These are phyloP conservation scores for Collichthys lucidus DNA, from an alignment of 2,113 vertebrate genomes.

Conservation along the genomic window DNA sequence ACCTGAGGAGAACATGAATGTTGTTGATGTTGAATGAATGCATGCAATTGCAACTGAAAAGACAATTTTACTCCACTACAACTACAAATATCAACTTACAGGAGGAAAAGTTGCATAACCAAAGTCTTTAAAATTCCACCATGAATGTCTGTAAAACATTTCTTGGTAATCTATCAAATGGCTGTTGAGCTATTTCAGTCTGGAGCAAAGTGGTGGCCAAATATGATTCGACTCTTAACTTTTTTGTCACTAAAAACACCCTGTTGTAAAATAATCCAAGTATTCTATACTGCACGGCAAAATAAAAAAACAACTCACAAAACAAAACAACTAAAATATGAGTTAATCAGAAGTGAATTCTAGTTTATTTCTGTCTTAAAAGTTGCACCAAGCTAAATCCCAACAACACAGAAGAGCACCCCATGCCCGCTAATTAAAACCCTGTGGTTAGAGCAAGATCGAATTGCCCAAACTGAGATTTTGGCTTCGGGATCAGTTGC, in stretches of 20 bases:
- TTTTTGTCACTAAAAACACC: neutral
- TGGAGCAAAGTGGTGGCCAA: neutral
- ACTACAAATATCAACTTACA: neutral
- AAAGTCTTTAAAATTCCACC: neutral
- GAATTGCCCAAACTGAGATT: constrained; percentile 27
- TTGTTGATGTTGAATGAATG: neutral
- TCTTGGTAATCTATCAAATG: neutral
- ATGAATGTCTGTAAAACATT: neutral
- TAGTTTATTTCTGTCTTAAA: constrained; percentile 12
- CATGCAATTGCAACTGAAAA: neutral
- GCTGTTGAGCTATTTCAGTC: neutral
- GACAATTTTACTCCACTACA: neutral
- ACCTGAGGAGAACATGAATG: neutral
- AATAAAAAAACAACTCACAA: neutral
- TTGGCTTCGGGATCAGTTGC: constrained; percentile 37
- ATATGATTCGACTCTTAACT: neutral
- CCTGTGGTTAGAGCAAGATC: constrained; percentile 22
- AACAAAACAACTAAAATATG: neutral
- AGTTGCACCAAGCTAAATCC: constrained; percentile 14
- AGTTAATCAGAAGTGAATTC: neutral
- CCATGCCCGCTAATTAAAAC: constrained; percentile 7
- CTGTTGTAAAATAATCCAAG: neutral
- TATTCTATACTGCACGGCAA: neutral
- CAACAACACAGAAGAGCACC: constrained; percentile 2
- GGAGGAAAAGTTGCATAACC: neutral